Evolutionary conservation across 1,140 invertebrate genomes (phyloP), one percentile per base, ranked within the genome.

Genomic region (Drosophila carrolli): DNA sequence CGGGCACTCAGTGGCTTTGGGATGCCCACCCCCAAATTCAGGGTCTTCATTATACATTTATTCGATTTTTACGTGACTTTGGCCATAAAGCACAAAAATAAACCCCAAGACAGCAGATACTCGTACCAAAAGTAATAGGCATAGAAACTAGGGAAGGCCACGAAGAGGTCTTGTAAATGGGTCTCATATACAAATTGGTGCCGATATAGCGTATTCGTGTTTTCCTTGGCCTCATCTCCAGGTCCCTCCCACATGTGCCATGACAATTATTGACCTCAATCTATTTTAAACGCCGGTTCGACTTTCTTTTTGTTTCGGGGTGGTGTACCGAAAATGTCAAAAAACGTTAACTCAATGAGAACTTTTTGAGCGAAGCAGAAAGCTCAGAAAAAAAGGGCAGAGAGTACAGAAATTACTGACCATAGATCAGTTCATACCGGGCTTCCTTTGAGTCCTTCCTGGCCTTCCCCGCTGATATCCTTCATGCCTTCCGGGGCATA

Each of bases 51-150:
- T 84, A 84, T 73, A 84, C 81, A 84, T 84, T 84, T 84, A 84
- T 84, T 84, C 61, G 81, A 84, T 79, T 84, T 83, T 84, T 84
- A 84, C 81, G 81, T 84, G 81, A 84, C 81, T 84, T 58, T 80
- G 61, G 76, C 81, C 50, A 84, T 84, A 84, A 84, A 84, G 81
- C 76, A 84, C 81, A 61, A 75, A 83, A 83, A 83, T 83, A 83
- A 71, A 80, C 71, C 58, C 75, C 75, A 54, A 77, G 50, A 40
- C 53, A 35, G 35, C 37, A 56, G 54, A 77, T 77, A 23, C 23
- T 23, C 23, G 23, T 23, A 60, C 10, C 40, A 27, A 68, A 54
- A 55, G 51, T 56, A 61, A 77, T 38, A 68, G 62, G 38, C 44
- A 43, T 11, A 55, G 61, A 56, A 44, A 66, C 44, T 47, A 56